Evolutionary conservation across 1,140 invertebrate species (phyloP).

Genomic region (Panulirus ornatus): DNA sequence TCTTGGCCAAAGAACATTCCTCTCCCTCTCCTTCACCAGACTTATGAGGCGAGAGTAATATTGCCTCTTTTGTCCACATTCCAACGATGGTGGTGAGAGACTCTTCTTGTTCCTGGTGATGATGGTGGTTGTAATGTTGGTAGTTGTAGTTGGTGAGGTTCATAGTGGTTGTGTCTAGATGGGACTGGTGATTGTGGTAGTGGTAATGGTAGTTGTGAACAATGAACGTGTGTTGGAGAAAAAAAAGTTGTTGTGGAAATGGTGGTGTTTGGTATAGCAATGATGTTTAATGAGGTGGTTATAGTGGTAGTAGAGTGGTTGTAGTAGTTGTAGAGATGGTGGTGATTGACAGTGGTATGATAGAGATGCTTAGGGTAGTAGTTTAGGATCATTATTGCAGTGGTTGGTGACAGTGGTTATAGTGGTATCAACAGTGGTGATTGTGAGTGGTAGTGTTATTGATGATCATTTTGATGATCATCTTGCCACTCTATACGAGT

Average conservation of each 20-base stretch:
- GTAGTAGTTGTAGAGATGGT: neutral
- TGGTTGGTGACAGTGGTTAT: neutral
- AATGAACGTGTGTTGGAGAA: too few species aligned
- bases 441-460: neutral
- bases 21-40: neutral
- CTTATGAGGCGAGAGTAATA: neutral
- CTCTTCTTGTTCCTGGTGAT: neutral
- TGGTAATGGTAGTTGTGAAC: neutral
- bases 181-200: conserved; percentile 8
- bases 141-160: neutral
- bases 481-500: neutral
- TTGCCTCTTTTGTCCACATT: conserved; percentile 10
- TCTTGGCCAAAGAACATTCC: too few species aligned
- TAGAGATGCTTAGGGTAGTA: neutral
- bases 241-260: neutral
- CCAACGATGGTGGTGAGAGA: conserved; percentile 12
- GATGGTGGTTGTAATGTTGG: neutral
- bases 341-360: neutral
- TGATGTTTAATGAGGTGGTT: neutral
- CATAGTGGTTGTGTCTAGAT: too few species aligned
- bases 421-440: neutral
- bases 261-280: neutral
- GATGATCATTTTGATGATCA: neutral
- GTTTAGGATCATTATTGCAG: neutral
- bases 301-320: neutral